Base-by-base conservation (phyloP, 2,113 vertebrate species). In the Campylomormyrus tamandua region DNA sequence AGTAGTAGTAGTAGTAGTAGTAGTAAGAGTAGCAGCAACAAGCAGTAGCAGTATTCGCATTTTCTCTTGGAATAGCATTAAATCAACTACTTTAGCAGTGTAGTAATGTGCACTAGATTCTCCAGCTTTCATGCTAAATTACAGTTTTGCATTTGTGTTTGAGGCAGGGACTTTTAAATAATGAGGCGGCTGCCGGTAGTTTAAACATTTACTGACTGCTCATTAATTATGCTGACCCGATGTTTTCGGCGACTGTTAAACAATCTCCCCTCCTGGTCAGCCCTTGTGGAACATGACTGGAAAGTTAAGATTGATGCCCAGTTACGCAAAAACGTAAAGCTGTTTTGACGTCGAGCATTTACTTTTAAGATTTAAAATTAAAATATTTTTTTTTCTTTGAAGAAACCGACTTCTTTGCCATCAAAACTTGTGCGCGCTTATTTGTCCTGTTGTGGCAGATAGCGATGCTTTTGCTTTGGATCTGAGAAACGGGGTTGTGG, bases 191-290 rank as follows among this genome's bases (percentile, higher is more conserved):
- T 52, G 86, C 2, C 48, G 90, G 90, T 93, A 89, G 91, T 92
- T 90, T 95, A 94, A 94, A 95, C 93, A 93, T 50, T 92, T 56
- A 87, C 62, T 19, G 45, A 87, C 74, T 90, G 90, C 91, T 91
- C 91, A 93, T 94, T 91, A 93, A 92, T 94, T 90, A 90, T 91
- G 74, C 88, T 90, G 83, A 91, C 92, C 91, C 91, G 83, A 42
- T 90, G 89, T 90, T 86, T 90, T 87, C 85, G 46, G 58, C 56
- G 11, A 48, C 39, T 87, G 58, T 77, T 90, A 87, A 90, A 90
- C 89, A 87, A 87, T 87, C 62, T 52, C 42, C 24, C 53, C 53
- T 35, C 35, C 88, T 58, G 70, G 42, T 77, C 90, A 35, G 53
- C 91, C 92, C 91, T 91, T 90, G 89, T 27, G 35, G 87, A 92